phyloP scores from a whole-genome alignment of 2,888 invertebrate genomes.

The Hydraecia micacea region DNA sequence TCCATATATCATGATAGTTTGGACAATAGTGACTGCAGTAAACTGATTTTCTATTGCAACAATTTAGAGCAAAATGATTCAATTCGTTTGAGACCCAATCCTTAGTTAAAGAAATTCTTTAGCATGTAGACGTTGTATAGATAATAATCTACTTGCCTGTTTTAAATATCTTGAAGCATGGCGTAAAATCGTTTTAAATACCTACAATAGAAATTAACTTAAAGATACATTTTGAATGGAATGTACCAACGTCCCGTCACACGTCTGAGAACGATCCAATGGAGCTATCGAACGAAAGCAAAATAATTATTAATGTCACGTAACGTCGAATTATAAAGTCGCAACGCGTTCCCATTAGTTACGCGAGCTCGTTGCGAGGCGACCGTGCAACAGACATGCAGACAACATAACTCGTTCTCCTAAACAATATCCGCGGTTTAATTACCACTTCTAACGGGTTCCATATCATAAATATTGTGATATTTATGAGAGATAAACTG shows the following conservation, averaged over 20 bases:
- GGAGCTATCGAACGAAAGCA: conserved; percentile 74
- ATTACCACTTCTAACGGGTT: conserved; percentile 18
- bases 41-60: background rate
- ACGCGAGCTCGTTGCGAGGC: conserved; percentile 68
- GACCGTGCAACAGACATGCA: conserved; percentile 48
- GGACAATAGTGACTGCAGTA: background rate
- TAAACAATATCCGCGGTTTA: conserved; percentile 39
- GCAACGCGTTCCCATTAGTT: conserved; percentile 75
- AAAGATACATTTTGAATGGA: conserved; percentile 34
- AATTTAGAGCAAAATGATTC: background rate
- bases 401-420: conserved; percentile 43
- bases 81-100: background rate
- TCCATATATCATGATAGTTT: background rate
- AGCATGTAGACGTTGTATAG: background rate
- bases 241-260: conserved; percentile 43
- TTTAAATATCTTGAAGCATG: conserved; percentile 2
- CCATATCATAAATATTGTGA: conserved; percentile 16
- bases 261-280: conserved; percentile 63
- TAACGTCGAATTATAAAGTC: conserved; percentile 80
- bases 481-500: background rate
- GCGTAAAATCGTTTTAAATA: background rate
- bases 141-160: background rate
- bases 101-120: background rate
- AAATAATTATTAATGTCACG: conserved; percentile 81
- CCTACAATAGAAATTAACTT: background rate